Conservation (phyloP, 2,797 vertebrate species). For the Girardinus metallicus region DNA sequence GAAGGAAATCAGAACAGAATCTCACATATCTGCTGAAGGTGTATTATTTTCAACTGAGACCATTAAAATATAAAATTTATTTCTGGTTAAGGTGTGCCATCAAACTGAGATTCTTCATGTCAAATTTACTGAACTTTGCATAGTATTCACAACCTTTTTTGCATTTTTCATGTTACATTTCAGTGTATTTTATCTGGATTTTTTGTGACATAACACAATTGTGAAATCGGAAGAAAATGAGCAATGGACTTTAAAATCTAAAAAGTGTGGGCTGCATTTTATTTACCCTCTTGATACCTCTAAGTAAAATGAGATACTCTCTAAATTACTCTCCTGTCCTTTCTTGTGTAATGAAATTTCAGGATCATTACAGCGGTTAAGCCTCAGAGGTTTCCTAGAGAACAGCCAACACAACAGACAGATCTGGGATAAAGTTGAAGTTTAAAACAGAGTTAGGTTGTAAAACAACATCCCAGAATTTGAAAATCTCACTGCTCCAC, state of each 20-base stretch:
- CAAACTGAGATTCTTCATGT: not conserved
- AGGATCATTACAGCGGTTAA: not conserved
- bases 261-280: not conserved
- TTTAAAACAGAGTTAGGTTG: not conserved
- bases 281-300: not conserved
- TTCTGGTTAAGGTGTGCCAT: conserved; percentile 19
- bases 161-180: not conserved
- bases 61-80: conserved; percentile 12
- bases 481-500: not conserved
- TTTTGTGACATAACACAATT: not conserved
- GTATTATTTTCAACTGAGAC: conserved; percentile 33
- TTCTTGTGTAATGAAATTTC: not conserved
- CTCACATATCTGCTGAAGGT: conserved; percentile 38
- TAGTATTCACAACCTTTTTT: not conserved
- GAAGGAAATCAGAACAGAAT: conserved; percentile 30
- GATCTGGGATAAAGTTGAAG: not conserved
- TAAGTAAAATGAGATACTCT: not conserved
- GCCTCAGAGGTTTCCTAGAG: not conserved
- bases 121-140: not conserved
- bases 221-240: not conserved
- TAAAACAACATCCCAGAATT: not conserved
- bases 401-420: not conserved
- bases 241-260: not conserved
- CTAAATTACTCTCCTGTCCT: not conserved
- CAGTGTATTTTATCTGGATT: not conserved